Base-by-base conservation (phyloP, 2,888 invertebrate species). In the Drosophila cognata region DNA sequence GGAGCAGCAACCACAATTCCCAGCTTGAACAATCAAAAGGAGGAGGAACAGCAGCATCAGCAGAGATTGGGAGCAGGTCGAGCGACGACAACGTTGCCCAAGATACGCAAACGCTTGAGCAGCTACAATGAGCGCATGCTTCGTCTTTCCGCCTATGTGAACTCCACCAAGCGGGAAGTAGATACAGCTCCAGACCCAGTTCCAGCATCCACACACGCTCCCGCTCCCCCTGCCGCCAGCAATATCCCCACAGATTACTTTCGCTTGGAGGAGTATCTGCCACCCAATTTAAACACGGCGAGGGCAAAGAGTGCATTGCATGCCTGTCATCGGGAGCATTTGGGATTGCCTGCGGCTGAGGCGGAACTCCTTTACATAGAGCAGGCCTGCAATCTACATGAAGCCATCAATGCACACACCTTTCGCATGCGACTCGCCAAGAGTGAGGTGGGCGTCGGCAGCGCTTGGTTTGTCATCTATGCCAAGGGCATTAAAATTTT, bases 401-500 rank as follows among this genome's bases (percentile, higher is more conserved):
- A 97, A 90, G 96, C 97, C 61, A 96, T 97, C 93, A 99, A 99
- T 94, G 96, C 98, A 58, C 99, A 99, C 93, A 94, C 95, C 78
- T 98, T 97, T 93, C 95, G 97, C 73, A 95, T 99, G 92, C 95
- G 96, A 88, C 95, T 96, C 90, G 95, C 95, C 74, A 97, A 96
- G 94, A 94, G 94, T 78, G 96, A 97, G 94, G 94, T 94, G 74
- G 95, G 97, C 71, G 95, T 96, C 43, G 95, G 98, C 92, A 95
- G 96, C 84, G 96, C 98, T 25, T 96, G 98, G 95, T 95, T 99
- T 79, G 97, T 98, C 63, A 97, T 99, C 69, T 98, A 98, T 91
- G 97, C 98, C 55, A 96, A 96, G 91, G 99, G 99, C 62, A 96
- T 99, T 71, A 97, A 97, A 93, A 96, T 99, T 80, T 96, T 97